Base-by-base conservation (phyloP, 2,797 vertebrate species). In the Poecilia velifera region DNA sequence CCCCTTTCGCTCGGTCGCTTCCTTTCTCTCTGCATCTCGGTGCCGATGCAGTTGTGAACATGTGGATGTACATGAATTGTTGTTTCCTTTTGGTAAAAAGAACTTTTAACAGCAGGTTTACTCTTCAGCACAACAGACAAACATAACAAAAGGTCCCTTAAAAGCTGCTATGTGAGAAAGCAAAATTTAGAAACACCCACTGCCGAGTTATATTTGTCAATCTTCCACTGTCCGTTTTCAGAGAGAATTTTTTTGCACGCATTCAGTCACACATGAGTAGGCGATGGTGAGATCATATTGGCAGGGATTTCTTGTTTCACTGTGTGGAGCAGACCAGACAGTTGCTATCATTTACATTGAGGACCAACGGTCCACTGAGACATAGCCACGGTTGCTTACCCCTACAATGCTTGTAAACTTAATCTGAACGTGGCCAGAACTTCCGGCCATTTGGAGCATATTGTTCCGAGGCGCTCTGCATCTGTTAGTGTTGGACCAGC, bases 281-380 rank as follows among this genome's bases (percentile, higher is more conserved):
- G 89, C 45, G 77, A 88, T 71, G 83, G 31, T 46, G 77, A 82
- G 80, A 84, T 77, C 78, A 76, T 1, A 22, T 64, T 87, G 88
- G 88, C 89, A 57, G 46, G 36, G 80, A 83, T 73, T 89, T 81
- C 80, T 84, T 41, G 45, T 87, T 88, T 83, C 78, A 82, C 55
- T 49, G 62, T 88, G 66, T 87, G 80, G 89, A 88, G 88, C 86
- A 86, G 91, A 90, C 89, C 89, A 93, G 91, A 91, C 89, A 87
- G 90, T 89, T 78, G 87, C 77, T 80, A 86, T 88, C 79, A 83
- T 91, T 92, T 88, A 88, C 87, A 90, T 91, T 76, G 47, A 88
- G 81, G 80, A 78, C 84, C n/a, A 28, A n/a, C 2, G 8, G 83
- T 85, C 90, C 84, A 55, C 86, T 45, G 89, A 84, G 86, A 86